Percentiles rank a stretch among this genome's conserved stretches.
These are phyloP conservation scores for Drosophila pullipes DNA, from an alignment of 2,888 invertebrate genomes.

Conservation along the genomic window DNA sequence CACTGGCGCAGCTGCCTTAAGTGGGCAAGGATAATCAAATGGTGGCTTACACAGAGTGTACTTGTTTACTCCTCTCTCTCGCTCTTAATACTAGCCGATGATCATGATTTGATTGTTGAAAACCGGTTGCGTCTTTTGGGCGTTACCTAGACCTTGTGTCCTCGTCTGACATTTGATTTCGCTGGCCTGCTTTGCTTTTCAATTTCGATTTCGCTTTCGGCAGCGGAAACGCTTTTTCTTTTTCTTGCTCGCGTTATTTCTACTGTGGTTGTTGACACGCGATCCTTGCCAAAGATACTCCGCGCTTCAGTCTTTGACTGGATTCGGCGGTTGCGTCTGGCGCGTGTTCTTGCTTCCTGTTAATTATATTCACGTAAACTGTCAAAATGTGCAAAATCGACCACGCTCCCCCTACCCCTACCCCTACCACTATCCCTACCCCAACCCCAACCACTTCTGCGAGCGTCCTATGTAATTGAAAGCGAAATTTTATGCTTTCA, in stretches of 20 bases:
- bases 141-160: conserved; percentile 49
- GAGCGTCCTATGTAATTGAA: conserved; percentile 66
- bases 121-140: conserved; percentile 74
- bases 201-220: conserved; percentile 83
- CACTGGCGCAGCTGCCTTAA: conserved; percentile 63
- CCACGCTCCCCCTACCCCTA: conserved; percentile 7
- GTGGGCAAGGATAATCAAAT: conserved; percentile 76
- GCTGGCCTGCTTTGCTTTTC: conserved; percentile 51
- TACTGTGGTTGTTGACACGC: conserved; percentile 78
- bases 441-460: neutral
- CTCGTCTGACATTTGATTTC: conserved; percentile 79
- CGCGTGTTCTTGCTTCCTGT: conserved; percentile 86
- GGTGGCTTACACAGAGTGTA: conserved; percentile 32
- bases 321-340: conserved; percentile 67
- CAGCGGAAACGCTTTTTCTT: conserved; percentile 82
- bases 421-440: conserved; percentile 2
- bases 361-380: conserved; percentile 82
- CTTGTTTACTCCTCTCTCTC: conserved; percentile 67
- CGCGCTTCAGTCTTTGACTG: conserved; percentile 15
- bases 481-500: conserved; percentile 79
- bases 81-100: conserved; percentile 10
- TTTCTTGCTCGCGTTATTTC: conserved; percentile 52
- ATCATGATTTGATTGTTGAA: conserved; percentile 31
- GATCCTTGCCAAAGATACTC: conserved; percentile 56
- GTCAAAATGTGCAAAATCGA: conserved; percentile 68